Conservation (phyloP, 2,113 vertebrate genomes). For the Naja naja region DNA sequence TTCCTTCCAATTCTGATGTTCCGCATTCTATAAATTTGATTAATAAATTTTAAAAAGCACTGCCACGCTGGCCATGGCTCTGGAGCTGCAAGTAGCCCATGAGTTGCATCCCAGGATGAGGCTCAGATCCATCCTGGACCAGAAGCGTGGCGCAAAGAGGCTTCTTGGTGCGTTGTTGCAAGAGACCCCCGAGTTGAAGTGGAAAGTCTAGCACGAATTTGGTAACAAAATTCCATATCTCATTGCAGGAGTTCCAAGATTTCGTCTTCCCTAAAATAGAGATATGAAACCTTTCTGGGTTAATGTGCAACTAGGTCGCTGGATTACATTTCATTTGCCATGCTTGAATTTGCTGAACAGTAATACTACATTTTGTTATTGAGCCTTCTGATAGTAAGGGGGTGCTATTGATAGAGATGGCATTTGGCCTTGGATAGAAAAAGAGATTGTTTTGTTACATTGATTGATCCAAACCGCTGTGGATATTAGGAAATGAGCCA, state of each 20-base stretch:
- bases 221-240: neutral
- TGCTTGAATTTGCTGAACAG: slow-evolving; percentile 10
- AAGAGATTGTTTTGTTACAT: neutral
- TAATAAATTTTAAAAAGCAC: neutral
- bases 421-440: slow-evolving; percentile 2
- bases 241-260: slow-evolving; percentile 6
- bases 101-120: neutral
- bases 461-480: neutral
- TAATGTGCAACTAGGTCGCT: slow-evolving; percentile 14
- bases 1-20: neutral
- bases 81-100: neutral
- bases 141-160: neutral
- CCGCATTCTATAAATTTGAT: neutral
- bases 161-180: neutral
- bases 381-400: neutral
- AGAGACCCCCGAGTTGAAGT: neutral
- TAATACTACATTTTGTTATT: neutral
- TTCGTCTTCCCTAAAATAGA: neutral
- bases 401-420: neutral
- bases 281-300: slow-evolving; percentile 9
- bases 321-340: slow-evolving; percentile 27
- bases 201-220: neutral
- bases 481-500: neutral
- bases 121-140: neutral
- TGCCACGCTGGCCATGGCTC: neutral